These are phyloP conservation scores for Xylocopa sonorina DNA, from an alignment of 1,140 invertebrate genomes.

Conservation along the genomic window DNA sequence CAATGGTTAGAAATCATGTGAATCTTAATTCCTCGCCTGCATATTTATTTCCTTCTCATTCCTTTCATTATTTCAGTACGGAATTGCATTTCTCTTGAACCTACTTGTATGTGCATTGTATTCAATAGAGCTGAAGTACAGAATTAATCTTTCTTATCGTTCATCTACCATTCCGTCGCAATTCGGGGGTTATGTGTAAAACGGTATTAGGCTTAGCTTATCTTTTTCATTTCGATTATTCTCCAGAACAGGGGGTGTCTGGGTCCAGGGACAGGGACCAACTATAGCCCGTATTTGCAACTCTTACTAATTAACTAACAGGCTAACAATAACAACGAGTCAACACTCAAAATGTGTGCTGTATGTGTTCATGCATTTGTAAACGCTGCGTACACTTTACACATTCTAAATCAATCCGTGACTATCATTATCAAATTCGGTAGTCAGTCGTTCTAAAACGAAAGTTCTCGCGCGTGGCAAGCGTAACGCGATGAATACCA, in stretches of 20 bases:
- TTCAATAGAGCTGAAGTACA: constrained; percentile 49
- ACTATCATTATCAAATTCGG: constrained; percentile 80
- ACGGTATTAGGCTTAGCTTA: constrained; percentile 71
- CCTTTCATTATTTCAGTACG: constrained; percentile 26
- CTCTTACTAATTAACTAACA: constrained; percentile 83
- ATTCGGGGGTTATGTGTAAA: constrained; percentile 73
- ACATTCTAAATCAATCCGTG: constrained; percentile 78
- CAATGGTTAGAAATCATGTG: constrained; percentile 35
- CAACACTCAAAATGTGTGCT: constrained; percentile 81
- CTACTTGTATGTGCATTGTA: constrained; percentile 41
- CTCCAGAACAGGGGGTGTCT: constrained; percentile 82
- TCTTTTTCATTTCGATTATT: constrained; percentile 72
- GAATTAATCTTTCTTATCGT: constrained; percentile 59
- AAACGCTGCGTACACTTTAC: constrained; percentile 75
- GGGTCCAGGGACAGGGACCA: constrained; percentile 82
- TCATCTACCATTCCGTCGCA: constrained; percentile 61
- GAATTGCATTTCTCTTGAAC: constrained; percentile 38
- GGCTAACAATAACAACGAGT: constrained; percentile 83
- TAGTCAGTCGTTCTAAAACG: constrained; percentile 72
- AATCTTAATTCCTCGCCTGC: constrained; percentile 1
- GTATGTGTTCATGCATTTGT: constrained; percentile 77
- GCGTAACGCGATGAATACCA: constrained; percentile 1
- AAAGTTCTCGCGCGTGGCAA: not conserved
- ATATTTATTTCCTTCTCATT: constrained; percentile 40
- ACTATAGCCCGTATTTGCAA: constrained; percentile 83